These are phyloP conservation scores for Montifringilla adamsi DNA, from an alignment of 2,113 vertebrate genomes.

Conservation along the genomic window DNA sequence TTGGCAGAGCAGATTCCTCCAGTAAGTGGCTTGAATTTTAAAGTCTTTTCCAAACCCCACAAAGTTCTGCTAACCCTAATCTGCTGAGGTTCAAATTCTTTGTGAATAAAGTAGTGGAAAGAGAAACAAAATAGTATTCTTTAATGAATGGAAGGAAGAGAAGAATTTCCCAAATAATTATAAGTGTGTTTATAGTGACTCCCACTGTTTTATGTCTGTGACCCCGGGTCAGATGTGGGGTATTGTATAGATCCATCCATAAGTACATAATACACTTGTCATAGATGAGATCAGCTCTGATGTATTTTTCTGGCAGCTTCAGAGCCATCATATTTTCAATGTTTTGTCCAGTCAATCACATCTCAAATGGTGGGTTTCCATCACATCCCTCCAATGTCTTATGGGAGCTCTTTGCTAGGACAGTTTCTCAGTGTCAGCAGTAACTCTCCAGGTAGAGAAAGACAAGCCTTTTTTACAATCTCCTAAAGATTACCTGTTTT, in stretches of 20 bases:
- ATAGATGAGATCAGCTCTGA: constrained; percentile 41
- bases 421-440: background rate
- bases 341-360: constrained; percentile 63
- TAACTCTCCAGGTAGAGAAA: background rate
- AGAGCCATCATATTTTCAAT: constrained; percentile 23
- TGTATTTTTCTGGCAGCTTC: constrained; percentile 56
- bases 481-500: background rate
- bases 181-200: constrained; percentile 32
- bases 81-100: background rate
- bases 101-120: background rate
- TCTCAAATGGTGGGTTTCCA: constrained; percentile 17
- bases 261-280: constrained; percentile 49
- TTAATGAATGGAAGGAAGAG: background rate
- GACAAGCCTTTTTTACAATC: background rate
- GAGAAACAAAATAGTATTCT: constrained; percentile 22
- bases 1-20: background rate
- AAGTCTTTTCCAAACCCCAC: background rate
- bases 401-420: background rate
- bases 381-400: background rate
- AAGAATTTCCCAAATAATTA: constrained; percentile 51
- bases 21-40: background rate
- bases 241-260: constrained; percentile 48
- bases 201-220: constrained; percentile 29
- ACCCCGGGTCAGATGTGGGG: constrained; percentile 27
- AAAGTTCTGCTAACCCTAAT: background rate